Conservation (phyloP, 2,888 invertebrate species). For the Lysandra bellargus region DNA sequence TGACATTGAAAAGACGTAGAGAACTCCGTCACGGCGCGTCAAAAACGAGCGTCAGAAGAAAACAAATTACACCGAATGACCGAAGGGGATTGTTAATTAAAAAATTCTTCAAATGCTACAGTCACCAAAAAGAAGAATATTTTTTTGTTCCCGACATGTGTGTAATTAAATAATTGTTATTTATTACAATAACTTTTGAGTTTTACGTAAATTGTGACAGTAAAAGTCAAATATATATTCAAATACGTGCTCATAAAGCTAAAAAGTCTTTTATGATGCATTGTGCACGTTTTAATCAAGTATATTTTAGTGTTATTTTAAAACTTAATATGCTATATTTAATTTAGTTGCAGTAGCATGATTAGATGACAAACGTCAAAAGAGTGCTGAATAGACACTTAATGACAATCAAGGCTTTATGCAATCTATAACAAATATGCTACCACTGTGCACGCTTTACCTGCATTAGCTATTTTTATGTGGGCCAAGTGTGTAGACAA, state of each 20-base stretch:
- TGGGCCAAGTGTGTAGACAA: background rate
- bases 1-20: slow-evolving; percentile 58
- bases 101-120: slow-evolving; percentile 16
- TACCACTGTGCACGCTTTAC: background rate
- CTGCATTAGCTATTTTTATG: background rate
- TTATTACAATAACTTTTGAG: background rate
- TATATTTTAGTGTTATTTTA: background rate
- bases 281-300: background rate
- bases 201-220: slow-evolving; percentile 10
- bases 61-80: slow-evolving; percentile 49
- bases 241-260: background rate
- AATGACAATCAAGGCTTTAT: background rate
- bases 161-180: background rate
- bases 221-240: background rate
- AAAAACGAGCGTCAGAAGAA: slow-evolving; percentile 49
- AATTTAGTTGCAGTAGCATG: background rate
- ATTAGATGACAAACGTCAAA: background rate
- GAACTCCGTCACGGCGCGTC: slow-evolving; percentile 51
- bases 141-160: background rate
- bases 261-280: background rate
- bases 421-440: too few species aligned
- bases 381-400: background rate
- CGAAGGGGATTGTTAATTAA: slow-evolving; percentile 35
- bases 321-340: background rate
- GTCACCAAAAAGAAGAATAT: slow-evolving; percentile 7